A percentile compares a stretch with the other conserved stretches of the same genome.
phyloP scores from a whole-genome alignment of 2,113 vertebrate genomes.

The Phainopepla nitens region DNA sequence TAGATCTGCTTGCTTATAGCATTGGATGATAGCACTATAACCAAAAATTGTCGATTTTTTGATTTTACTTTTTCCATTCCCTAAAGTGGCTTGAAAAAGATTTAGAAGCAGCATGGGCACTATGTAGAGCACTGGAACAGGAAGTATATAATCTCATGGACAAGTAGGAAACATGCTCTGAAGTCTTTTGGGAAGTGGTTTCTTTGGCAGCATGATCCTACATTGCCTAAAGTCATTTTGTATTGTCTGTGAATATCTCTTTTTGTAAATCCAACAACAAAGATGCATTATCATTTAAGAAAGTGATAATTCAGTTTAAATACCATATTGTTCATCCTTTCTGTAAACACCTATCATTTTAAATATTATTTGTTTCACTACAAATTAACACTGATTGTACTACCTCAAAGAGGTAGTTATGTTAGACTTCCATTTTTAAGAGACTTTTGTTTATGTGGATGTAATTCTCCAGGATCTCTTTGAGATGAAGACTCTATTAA shows the following conservation, averaged over 20 bases:
- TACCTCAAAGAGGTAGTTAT: background rate
- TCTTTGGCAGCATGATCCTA: background rate
- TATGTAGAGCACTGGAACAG: background rate
- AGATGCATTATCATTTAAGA: background rate
- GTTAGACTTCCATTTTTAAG: background rate
- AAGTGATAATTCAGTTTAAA: background rate
- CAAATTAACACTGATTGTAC: background rate
- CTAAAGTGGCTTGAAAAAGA: background rate
- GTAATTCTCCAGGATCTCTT: background rate
- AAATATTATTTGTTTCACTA: background rate
- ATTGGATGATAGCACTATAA: background rate
- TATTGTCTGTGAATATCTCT: background rate
- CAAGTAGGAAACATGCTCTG: background rate
- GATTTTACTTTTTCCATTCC: background rate
- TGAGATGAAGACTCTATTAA: background rate
- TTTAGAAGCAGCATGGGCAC: background rate
- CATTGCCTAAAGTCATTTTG: background rate
- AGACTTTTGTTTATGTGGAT: background rate
- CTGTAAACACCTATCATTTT: background rate
- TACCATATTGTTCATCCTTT: background rate
- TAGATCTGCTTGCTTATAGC: background rate
- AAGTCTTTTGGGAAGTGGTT: background rate
- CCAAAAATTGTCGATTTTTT: background rate
- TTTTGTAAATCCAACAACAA: background rate
- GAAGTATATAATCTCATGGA: background rate